A percentile compares a stretch with the other conserved stretches of the same genome.
Evolutionary conservation across 2,888 invertebrate species (phyloP).

Genomic region (Eucera pruinosa): DNA sequence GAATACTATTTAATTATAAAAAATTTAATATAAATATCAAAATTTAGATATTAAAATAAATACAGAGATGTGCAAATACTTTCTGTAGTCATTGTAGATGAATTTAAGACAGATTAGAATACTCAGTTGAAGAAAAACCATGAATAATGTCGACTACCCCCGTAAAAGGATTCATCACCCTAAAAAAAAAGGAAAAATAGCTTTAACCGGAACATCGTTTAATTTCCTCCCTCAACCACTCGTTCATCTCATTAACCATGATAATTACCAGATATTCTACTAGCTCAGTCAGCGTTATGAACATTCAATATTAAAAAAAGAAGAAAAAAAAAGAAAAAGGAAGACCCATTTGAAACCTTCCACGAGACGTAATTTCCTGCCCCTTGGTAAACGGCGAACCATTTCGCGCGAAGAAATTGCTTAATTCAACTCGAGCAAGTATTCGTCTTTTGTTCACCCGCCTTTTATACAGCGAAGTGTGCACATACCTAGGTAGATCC

Average conservation of each 20-base stretch:
- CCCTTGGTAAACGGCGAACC: neutral
- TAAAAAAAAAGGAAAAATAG: too few species aligned
- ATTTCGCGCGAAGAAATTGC: conserved; percentile 1
- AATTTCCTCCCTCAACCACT: neutral
- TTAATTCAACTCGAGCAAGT: conserved; percentile 17
- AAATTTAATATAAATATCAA: too few species aligned
- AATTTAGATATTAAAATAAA: too few species aligned
- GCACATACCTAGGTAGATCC: neutral
- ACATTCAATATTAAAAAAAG: neutral
- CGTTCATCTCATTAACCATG: neutral
- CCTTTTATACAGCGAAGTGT: conserved; percentile 13
- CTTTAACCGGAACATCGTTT: neutral
- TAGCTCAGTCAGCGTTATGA: too few species aligned
- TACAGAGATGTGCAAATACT: too few species aligned
- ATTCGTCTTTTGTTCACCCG: conserved; percentile 21
- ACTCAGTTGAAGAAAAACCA: too few species aligned
- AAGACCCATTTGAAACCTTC: neutral
- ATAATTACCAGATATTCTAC: neutral
- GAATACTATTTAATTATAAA: too few species aligned
- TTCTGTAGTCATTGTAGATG: too few species aligned
- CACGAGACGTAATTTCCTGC: conserved; percentile 11
- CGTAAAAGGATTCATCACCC: too few species aligned
- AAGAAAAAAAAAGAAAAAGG: too few species aligned
- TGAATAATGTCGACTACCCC: too few species aligned
- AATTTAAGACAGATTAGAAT: too few species aligned